Evolutionary conservation across 2,797 vertebrate genomes (phyloP), one percentile per base, ranked within the genome.

Genomic region (Chiropotes sagulatus): DNA sequence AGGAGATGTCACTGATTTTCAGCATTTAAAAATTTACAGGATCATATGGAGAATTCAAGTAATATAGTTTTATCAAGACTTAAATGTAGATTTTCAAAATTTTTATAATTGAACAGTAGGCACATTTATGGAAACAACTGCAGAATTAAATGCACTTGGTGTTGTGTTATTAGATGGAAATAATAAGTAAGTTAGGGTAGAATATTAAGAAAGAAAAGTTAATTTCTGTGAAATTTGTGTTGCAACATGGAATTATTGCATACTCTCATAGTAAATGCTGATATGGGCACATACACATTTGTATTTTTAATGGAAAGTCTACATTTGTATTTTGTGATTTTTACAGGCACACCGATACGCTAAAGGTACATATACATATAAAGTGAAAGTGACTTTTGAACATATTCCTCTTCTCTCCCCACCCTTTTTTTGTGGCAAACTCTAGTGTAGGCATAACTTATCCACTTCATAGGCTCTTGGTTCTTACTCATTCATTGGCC

Each of bases 1-100:
- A 95, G 64, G 70, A 93, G 96, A 86, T 67, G 88, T 7, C 54
- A 86, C 10, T 80, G 75, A 39, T 86, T 96, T 95, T 96, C 39
- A 95, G 73, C 54, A 48, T 93, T 83, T 70, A 88, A 79, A 48
- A 36, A 54, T 73, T 90, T 94, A 79, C 19, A 78, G 57, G 61
- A 52, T 96, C 84, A 48, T 57, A 90, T 24, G 70, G 44, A 93
- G 64, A 94, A 89, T 58, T 92, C 33, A 95, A 85, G 67, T 67
- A 93, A 33, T 61, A 30, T 39, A 88, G 52, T 84, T 93, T 81
- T 84, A 48, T 89, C 46, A 76, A 79, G 67, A 58, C 54, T 85
- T 94, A 87, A 80, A 85, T 67, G 54, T 50, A 93, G 76, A 54
- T 20, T 96, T 67, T 11, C 36, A 85, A 58, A 96, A 61, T 50